These are phyloP conservation scores for Dipodomys ordii DNA, from an alignment of 2,113 vertebrate species.

Conservation along the genomic window DNA sequence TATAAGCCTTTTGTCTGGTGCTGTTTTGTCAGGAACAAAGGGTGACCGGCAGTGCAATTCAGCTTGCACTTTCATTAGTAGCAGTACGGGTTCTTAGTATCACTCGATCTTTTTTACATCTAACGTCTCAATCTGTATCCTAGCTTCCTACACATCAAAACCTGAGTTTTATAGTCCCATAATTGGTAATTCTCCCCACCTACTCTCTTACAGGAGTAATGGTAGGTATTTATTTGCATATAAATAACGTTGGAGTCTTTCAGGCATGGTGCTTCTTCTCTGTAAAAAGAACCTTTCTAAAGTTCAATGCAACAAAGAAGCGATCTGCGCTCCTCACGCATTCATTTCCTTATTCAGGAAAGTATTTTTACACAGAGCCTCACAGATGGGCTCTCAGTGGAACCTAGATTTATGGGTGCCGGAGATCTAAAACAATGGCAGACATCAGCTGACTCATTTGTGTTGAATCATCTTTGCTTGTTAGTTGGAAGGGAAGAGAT, in stretches of 20 bases:
- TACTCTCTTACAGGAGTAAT: slow-evolving; percentile 70
- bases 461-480: slow-evolving; percentile 73
- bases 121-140: neutral
- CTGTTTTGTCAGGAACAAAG: neutral
- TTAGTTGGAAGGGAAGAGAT: slow-evolving; percentile 38
- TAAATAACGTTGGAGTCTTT: slow-evolving; percentile 82
- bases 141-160: slow-evolving; percentile 13
- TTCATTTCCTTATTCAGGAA: slow-evolving; percentile 76
- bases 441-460: slow-evolving; percentile 67
- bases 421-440: slow-evolving; percentile 76
- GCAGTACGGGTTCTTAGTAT: neutral
- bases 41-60: neutral
- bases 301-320: slow-evolving; percentile 82
- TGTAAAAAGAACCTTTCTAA: slow-evolving; percentile 65
- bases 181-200: slow-evolving; percentile 61
- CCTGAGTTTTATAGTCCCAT: slow-evolving; percentile 57
- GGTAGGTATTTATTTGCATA: slow-evolving; percentile 82
- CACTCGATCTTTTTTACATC: neutral
- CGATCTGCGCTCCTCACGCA: slow-evolving; percentile 82
- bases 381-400: slow-evolving; percentile 72
- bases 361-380: slow-evolving; percentile 75
- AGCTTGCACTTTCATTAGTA: neutral
- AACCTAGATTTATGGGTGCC: slow-evolving; percentile 78
- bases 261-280: slow-evolving; percentile 74
- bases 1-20: no score